Evolutionary conservation across 2,888 invertebrate species (phyloP).

Genomic region (Pediacus dermestoides): DNA sequence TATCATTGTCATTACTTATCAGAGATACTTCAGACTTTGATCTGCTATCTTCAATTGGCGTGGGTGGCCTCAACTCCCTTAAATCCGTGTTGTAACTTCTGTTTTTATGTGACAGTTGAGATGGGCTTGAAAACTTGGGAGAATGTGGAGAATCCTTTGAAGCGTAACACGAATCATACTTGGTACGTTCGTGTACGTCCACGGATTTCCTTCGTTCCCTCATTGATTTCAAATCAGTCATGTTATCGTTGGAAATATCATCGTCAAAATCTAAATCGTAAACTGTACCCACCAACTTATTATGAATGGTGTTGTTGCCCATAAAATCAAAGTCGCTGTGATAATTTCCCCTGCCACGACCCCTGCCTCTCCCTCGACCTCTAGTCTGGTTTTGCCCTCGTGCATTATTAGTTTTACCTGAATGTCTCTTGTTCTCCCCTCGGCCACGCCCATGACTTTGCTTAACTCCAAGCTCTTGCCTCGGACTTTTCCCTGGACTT

Average conservation of each 20-base stretch:
- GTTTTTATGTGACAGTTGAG: conserved; percentile 36
- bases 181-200: conserved; percentile 60
- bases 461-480: conserved; percentile 58
- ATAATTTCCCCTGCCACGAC: conserved; percentile 43
- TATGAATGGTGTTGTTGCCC: conserved; percentile 68
- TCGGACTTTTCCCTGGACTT: conserved; percentile 49
- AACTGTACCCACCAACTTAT: conserved; percentile 80
- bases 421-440: conserved; percentile 34
- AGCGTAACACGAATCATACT: conserved; percentile 55
- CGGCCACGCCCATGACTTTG: conserved; percentile 43
- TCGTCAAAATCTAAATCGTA: conserved; percentile 84
- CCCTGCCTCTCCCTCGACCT: conserved; percentile 45
- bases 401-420: conserved; percentile 28
- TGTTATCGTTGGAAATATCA: conserved; percentile 70
- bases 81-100: conserved; percentile 47
- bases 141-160: conserved; percentile 55
- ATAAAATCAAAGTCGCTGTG: conserved; percentile 49
- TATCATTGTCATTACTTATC: conserved; percentile 32
- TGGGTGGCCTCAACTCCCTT: conserved; percentile 52
- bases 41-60: conserved; percentile 49
- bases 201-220: conserved; percentile 74
- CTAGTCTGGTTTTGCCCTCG: conserved; percentile 44
- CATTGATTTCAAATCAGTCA: conserved; percentile 72
- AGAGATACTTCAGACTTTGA: conserved; percentile 33
- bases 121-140: conserved; percentile 56